Conservation (phyloP, 2,888 invertebrate genomes). For the Pterostichus niger region DNA sequence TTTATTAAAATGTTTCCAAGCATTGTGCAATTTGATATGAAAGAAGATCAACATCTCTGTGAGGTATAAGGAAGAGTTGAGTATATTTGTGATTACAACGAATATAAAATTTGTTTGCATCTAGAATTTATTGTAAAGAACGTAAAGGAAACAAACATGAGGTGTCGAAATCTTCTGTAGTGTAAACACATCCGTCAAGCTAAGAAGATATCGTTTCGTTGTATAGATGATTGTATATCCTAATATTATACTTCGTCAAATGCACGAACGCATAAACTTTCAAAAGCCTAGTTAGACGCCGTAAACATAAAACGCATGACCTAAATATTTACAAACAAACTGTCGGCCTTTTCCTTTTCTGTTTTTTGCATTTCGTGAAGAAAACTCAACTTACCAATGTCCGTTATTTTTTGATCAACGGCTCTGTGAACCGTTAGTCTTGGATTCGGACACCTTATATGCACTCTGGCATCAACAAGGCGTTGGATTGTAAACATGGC, state of each 20-base stretch:
- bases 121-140: constrained; percentile 22
- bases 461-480: neutral
- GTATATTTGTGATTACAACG: neutral
- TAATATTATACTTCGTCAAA: constrained; percentile 28
- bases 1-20: too few species aligned
- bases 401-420: constrained; percentile 55
- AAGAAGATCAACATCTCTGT: too few species aligned
- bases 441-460: constrained; percentile 35
- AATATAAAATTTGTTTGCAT: constrained; percentile 37
- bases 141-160: neutral
- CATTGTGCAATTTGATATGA: too few species aligned
- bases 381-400: constrained; percentile 5
- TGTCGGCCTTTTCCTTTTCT: constrained; percentile 19
- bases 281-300: constrained; percentile 59
- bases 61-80: too few species aligned
- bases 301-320: constrained; percentile 62
- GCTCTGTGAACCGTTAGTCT: constrained; percentile 35
- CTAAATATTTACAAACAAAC: constrained; percentile 60
- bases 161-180: constrained; percentile 6
- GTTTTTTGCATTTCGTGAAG: constrained; percentile 4
- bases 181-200: neutral
- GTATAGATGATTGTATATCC: constrained; percentile 6
- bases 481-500: neutral
- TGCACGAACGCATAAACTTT: constrained; percentile 64
- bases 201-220: neutral